Percentiles rank a stretch among this genome's conserved stretches.
Conservation (phyloP, 2,113 vertebrate species). For the Sorex araneus region DNA sequence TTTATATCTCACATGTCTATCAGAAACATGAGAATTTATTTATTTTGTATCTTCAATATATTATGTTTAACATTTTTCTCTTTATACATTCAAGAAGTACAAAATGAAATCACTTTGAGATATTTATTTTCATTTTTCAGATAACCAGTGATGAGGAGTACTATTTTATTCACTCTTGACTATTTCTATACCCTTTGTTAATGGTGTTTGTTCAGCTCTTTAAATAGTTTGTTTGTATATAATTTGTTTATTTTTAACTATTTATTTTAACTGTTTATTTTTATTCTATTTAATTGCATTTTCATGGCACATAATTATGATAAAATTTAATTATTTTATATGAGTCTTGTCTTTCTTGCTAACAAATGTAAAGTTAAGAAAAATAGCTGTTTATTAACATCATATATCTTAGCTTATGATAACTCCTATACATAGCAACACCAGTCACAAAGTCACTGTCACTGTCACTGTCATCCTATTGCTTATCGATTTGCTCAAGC, state of each 20-base stretch:
- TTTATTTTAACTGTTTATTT: neutral
- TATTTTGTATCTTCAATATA: neutral
- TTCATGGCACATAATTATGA: neutral
- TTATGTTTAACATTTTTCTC: neutral
- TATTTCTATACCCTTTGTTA: neutral
- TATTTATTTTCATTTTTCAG: neutral
- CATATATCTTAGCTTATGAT: neutral
- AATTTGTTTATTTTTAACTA: neutral
- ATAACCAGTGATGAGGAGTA: neutral
- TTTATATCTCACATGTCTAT: neutral
- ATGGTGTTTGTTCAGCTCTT: neutral
- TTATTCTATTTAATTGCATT: conserved; percentile 17
- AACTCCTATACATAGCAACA: neutral
- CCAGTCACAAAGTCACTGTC: neutral
- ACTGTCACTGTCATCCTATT: no score
- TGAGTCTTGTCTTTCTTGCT: neutral
- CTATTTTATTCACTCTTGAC: neutral
- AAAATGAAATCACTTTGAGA: neutral
- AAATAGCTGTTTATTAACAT: neutral
- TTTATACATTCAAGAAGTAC: neutral
- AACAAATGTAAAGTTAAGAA: conserved; percentile 5
- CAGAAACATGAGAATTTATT: neutral
- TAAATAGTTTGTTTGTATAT: neutral
- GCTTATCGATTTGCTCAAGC: no score
- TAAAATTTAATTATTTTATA: neutral